Base-by-base conservation (phyloP, 2,888 invertebrate genomes). In the Euplexia lucipara region DNA sequence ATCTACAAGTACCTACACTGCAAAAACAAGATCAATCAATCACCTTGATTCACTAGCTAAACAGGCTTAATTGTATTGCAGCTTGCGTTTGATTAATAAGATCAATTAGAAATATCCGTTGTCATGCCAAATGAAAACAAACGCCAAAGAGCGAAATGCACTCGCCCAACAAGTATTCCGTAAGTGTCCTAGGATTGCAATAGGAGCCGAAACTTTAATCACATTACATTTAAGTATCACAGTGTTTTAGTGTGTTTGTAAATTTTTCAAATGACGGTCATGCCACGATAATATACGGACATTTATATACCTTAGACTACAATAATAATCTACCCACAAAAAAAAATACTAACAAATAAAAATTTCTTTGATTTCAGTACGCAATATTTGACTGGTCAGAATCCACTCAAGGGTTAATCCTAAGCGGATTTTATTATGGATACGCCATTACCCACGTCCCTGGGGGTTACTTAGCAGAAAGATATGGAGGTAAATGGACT, bases 401-500 rank as follows among this genome's bases (percentile, higher is more conserved):
- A 85, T 92, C 96, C n/a, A 96, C 96, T 9, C 97, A 97, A 94
- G 98, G 98, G 0, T 86, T 97, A 20, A 97, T 98, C 54, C 93
- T 98, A 3, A 97, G 97, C 49, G 97, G 97, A 0, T 98, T 98
- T 90, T 98, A 98, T 91, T 98, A 97, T 94, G 98, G 98, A 1
- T 98, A 98, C 88, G 96, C 98, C 3, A 89, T 98, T n/a, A 98
- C 98, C 0, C 98, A 98, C 83, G 91, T 98, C 56, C 98, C 98
- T 0, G 98, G 98, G 30, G 98, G 98, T 47, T 96, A 97, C 82
- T 90, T 98, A 66, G 97, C 98, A 0, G 98, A 98, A 83, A 96
- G 96, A 83, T 98, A 97, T 78, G 98, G 98, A 39, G 98, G 98
- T 7, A 98, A 98, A 92, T 97, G 98, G 95, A 96, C 98, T 1